Percentiles rank a stretch among this genome's conserved stretches.
phyloP scores from a whole-genome alignment of 2,888 invertebrate species.

The Malacosoma neustria region DNA sequence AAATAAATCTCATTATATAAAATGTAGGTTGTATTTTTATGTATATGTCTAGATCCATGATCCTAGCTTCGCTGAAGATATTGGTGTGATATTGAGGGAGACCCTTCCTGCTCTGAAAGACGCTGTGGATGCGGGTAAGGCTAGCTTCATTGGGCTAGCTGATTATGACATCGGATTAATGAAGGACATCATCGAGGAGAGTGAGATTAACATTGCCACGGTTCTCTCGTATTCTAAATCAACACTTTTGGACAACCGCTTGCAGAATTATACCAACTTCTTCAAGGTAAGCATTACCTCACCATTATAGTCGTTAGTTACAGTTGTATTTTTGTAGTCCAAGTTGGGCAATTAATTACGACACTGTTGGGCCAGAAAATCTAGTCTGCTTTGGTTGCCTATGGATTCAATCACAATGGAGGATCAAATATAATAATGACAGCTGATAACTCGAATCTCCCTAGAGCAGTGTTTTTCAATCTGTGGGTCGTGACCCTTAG shows the following conservation, averaged over 20 bases:
- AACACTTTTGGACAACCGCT: conserved; percentile 85
- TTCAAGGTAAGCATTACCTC: conserved; percentile 86
- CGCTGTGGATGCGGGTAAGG: conserved; percentile 82
- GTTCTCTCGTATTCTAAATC: conserved; percentile 87
- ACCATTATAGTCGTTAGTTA: no score
- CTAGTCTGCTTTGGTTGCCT: no score
- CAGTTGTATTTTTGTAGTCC: no score
- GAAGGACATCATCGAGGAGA: conserved; percentile 81
- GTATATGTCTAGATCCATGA: conserved; percentile 86
- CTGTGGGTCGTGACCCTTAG: no score
- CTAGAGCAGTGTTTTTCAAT: no score
- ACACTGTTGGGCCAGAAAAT: no score
- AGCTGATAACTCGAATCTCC: no score
- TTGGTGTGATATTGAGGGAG: conserved; percentile 86
- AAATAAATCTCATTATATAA: no score
- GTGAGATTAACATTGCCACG: conserved; percentile 78
- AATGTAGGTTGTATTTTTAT: no score
- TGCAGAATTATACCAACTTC: conserved; percentile 82
- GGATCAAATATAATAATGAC: no score
- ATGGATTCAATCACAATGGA: no score
- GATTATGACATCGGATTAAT: conserved; percentile 88
- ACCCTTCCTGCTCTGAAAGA: conserved; percentile 88
- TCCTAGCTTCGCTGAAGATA: conserved; percentile 87
- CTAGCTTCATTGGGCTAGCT: conserved; percentile 88
- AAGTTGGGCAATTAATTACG: no score